Conservation (phyloP, 2,888 invertebrate genomes). For the Dynastes maya region DNA sequence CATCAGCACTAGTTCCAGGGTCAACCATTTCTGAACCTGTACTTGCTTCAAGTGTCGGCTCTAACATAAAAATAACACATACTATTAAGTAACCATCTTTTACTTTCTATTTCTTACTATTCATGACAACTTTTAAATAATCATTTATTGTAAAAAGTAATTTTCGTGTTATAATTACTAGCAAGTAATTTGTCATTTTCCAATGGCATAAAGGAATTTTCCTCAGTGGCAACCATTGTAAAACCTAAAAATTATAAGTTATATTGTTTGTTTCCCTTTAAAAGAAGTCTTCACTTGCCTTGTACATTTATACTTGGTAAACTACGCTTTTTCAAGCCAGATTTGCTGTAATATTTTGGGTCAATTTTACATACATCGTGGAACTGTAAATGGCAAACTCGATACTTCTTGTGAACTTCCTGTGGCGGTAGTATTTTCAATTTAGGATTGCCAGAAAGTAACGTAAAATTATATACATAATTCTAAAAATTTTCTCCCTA, state of each 20-base stretch:
- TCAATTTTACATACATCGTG: constrained; percentile 11
- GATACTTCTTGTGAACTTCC: background rate
- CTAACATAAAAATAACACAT: background rate
- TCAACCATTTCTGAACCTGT: background rate
- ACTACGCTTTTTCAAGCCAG: too few relatives aligned
- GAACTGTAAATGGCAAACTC: constrained; percentile 4
- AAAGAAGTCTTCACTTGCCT: background rate
- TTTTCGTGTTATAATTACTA: constrained; percentile 19
- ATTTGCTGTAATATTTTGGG: too few relatives aligned
- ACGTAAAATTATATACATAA: background rate
- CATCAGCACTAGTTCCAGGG: background rate
- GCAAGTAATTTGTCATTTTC: constrained; percentile 5
- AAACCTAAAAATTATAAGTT: background rate
- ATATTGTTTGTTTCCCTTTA: background rate
- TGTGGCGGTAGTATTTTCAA: too few relatives aligned
- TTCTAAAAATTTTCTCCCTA: background rate
- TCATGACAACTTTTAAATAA: constrained; percentile 5
- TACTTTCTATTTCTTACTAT: constrained; percentile 6
- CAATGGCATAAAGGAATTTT: constrained; percentile 21
- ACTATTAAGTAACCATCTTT: background rate
- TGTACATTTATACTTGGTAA: background rate
- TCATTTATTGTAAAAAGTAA: constrained; percentile 7
- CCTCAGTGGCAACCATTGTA: constrained; percentile 4
- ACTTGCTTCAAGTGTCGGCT: background rate
- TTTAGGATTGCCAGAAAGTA: too few relatives aligned